Evolutionary conservation across 2,888 invertebrate genomes (phyloP).

Genomic region (Resseliella maxima): DNA sequence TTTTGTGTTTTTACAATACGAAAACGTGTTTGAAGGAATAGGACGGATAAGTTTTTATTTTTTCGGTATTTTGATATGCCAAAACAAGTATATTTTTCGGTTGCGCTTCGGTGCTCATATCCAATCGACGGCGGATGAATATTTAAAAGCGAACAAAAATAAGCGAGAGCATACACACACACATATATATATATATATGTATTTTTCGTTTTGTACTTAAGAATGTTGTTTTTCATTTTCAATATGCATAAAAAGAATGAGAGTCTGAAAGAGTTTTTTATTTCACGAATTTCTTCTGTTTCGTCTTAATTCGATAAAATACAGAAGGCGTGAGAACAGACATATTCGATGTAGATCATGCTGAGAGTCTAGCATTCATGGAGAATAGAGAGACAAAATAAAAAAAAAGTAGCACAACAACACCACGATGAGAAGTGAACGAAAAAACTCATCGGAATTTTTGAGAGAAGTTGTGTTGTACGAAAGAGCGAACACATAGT

Average conservation of each 20-base stretch:
- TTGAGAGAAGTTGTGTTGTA: background rate
- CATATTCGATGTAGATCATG: background rate
- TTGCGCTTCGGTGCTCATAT: no score
- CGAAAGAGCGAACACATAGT: background rate
- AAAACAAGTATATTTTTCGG: no score
- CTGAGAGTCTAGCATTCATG: background rate
- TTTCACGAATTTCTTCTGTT: background rate
- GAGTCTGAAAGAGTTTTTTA: background rate
- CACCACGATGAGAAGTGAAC: background rate
- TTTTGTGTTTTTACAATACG: background rate
- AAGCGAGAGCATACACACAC: no score
- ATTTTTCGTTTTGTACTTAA: background rate
- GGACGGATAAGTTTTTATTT: no score
- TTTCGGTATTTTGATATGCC: no score
- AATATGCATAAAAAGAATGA: background rate
- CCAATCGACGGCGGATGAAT: no score
- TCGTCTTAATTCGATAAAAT: background rate
- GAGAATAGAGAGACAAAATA: background rate
- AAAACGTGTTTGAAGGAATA: no score
- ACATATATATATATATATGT: no score
- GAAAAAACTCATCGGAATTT: conserved; percentile 2
- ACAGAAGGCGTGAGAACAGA: conserved; percentile 34
- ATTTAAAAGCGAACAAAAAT: no score
- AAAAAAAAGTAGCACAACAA: no score
- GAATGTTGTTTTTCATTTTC: conserved; percentile 14